Evolutionary conservation across 1,140 invertebrate genomes (phyloP).

Genomic region (Dufourea novaeangliae): DNA sequence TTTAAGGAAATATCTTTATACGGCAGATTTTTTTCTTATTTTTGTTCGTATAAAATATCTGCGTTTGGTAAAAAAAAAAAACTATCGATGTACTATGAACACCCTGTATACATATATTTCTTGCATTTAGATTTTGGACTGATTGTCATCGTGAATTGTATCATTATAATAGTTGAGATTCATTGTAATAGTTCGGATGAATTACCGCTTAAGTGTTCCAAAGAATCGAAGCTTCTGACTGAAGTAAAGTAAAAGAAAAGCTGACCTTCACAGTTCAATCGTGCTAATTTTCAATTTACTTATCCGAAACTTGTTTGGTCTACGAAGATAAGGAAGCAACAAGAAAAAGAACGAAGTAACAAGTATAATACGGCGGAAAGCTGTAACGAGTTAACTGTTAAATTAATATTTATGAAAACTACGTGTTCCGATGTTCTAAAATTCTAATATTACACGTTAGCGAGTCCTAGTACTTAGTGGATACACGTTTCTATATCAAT

Average conservation of each 20-base stretch:
- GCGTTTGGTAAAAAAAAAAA: neutral
- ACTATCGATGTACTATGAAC: too few relatives aligned
- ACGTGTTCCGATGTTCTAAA: neutral
- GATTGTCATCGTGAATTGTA: neutral
- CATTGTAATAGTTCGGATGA: too few relatives aligned
- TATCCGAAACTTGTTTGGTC: neutral
- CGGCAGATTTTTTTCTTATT: neutral
- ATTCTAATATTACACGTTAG: neutral
- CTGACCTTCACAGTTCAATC: too few relatives aligned
- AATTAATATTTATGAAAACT: neutral
- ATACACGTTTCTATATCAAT: neutral
- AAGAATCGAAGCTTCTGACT: neutral
- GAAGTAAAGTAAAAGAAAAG: conserved; percentile 12
- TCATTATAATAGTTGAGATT: too few relatives aligned
- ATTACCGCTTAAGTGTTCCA: conserved; percentile 3
- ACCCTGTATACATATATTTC: neutral
- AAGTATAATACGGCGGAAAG: neutral
- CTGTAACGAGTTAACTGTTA: conserved; percentile 7
- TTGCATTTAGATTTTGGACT: neutral
- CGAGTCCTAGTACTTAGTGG: neutral
- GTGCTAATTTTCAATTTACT: conserved; percentile 13
- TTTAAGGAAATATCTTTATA: neutral
- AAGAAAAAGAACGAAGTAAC: neutral
- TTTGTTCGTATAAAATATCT: neutral
- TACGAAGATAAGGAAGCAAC: neutral